Base-by-base conservation (phyloP, 2,888 invertebrate genomes). In the Corythucha ciliata region DNA sequence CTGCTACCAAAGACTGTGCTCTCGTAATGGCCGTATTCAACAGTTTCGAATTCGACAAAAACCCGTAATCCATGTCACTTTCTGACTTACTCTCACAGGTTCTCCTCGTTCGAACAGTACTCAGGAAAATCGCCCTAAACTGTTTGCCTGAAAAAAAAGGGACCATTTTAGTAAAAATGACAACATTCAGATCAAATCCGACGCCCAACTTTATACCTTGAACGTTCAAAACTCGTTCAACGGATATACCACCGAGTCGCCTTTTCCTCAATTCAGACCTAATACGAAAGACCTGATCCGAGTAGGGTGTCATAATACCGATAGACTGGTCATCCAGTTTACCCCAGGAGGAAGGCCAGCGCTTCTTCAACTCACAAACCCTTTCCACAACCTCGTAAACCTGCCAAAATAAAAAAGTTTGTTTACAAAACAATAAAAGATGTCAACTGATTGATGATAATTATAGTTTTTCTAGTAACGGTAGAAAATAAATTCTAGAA, bases 281-380 rank as follows among this genome's bases (percentile, higher is more conserved):
- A 57, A 89, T 85, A 56, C 82, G 73, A 60, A 79, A 77, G 14
- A 71, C 78, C 71, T 89, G 89, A 68, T 88, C 88, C 1, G 83
- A 77, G 66, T 88, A 89, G 1, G 86, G 86, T 0, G 85, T 81
- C 67, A 89, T 79, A n/a, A 89, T 83, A 1, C 88, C 87, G 55
- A 89, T 84, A 53, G 82, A 80, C 55, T 78, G 79, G 60, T 85
- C 85, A 58, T 78, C 77, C 44, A 80, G 75, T 56, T 80, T 77
- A 42, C 87, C 88, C 80, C 82, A 82, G 2, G 78, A 73, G 2
- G 72, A 67, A 0, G 87, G 87, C 88, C 88, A 88, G 36, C 74
- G 75, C 46, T 77, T 76, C 53, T 79, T 76, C 55, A 88, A 67
- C 61, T 84, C 81, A 5, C 74, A 72, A 1, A 87, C 83, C 16